Base-by-base conservation (phyloP, 2,113 vertebrate species). In the Oxyruncus cristatus region DNA sequence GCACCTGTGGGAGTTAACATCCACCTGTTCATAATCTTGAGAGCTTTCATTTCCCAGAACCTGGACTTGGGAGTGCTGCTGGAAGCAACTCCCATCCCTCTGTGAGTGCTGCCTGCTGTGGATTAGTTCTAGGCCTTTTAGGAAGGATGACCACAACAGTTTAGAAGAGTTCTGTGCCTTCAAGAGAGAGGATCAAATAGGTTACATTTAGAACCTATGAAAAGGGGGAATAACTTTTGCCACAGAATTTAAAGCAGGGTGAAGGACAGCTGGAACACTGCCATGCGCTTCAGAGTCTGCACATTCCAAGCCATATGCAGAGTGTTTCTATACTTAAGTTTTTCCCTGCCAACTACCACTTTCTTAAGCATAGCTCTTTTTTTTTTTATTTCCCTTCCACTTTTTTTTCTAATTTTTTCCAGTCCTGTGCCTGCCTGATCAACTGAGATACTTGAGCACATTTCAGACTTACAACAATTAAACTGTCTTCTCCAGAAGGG, bases 41-140 rank as follows among this genome's bases (percentile, higher is more conserved):
- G 39, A 30, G n/a, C 30, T 79, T 46, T 30, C 8, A 2, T n/a
- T 46, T 53, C 16, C 52, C 30, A 49, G 12, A 47, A 22, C 9
- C 53, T 35, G 41, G n/a, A 39, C 14, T 17, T 18, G 46, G 28
- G 37, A 73, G 12, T 58, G 66, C 61, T 75, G 71, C 42, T 68
- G 62, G 72, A 44, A 77, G 26, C 26, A 77, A 17, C 62, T 66
- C 23, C 9, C 35, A 37, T 12, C 21, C 37, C 6, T 22, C 9
- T 2, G 11, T 8, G 10, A 63, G 3, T 3, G 1, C 10, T 26
- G 53, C 22, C 28, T 66, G 21, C 56, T 28, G 44, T 4, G 32
- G 53, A 4, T 2, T 22, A 22, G 30, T 30, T 26, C 16, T 4
- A 50, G 44, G 19, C 37, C 20, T 0, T 6, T 32, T 0, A 8